Percentiles rank a stretch among this genome's conserved stretches.
phyloP scores from a whole-genome alignment of 2,797 vertebrate genomes.

The Enteromius viviparus region DNA sequence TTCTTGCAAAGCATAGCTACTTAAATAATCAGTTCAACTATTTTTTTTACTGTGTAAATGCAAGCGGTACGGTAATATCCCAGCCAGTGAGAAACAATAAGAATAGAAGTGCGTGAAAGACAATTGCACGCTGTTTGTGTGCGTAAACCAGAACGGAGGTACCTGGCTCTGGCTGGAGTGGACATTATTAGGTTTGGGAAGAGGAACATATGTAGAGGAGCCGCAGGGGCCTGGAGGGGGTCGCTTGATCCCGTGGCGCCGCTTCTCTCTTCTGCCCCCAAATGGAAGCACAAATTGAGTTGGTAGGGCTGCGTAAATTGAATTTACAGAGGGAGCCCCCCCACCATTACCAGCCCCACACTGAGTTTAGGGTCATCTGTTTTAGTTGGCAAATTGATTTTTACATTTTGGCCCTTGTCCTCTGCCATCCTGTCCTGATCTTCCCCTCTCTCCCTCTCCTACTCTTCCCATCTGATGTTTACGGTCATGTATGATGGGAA shows the following conservation, averaged over 20 bases:
- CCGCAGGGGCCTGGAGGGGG: constrained; percentile 50
- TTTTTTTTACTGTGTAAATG: neutral
- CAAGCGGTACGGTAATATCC: neutral
- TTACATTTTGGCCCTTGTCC: constrained; percentile 61
- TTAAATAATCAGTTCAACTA: neutral
- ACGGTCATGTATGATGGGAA: constrained; percentile 16
- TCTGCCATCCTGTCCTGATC: constrained; percentile 40
- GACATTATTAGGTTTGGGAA: constrained; percentile 66
- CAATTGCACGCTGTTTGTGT: constrained; percentile 18
- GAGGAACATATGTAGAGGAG: constrained; percentile 62
- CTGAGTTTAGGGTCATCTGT: constrained; percentile 65
- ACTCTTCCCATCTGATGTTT: constrained; percentile 26
- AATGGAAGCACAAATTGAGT: constrained; percentile 70
- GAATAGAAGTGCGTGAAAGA: neutral
- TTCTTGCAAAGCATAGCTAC: neutral
- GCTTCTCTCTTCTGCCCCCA: constrained; percentile 57
- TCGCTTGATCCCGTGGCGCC: constrained; percentile 62
- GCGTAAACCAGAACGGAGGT: constrained; percentile 44
- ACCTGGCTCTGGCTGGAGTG: constrained; percentile 57
- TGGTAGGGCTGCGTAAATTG: constrained; percentile 68
- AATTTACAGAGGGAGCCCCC: constrained; percentile 64
- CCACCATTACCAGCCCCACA: constrained; percentile 63
- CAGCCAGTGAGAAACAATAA: neutral
- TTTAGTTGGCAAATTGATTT: constrained; percentile 68
- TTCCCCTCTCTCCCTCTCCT: constrained; percentile 23